These are phyloP conservation scores for Melanotaenia pygmaea DNA, from an alignment of 2,797 vertebrate genomes.

Conservation along the genomic window DNA sequence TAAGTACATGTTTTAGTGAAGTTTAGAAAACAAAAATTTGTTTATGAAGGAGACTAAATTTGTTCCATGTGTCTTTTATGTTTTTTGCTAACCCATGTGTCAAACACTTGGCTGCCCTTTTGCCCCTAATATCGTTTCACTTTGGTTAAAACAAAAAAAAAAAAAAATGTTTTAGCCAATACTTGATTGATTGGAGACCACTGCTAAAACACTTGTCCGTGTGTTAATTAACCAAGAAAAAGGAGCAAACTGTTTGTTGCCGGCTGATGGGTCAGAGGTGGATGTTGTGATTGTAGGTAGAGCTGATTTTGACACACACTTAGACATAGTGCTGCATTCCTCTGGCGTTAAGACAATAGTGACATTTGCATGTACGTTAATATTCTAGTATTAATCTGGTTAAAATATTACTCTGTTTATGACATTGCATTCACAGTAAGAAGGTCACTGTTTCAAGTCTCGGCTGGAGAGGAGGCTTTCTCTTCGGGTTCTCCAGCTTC, in stretches of 20 bases:
- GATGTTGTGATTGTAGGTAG: no score
- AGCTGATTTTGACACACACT: no score
- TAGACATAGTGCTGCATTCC: no score
- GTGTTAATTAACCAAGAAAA: conserved; percentile 20
- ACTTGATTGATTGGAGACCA: conserved; percentile 11
- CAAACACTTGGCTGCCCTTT: conserved; percentile 24
- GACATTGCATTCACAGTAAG: no score
- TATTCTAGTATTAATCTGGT: no score
- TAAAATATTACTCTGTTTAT: no score
- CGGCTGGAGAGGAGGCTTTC: no score
- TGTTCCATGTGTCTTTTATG: conserved; percentile 25
- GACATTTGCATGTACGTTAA: no score
- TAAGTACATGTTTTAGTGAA: neutral
- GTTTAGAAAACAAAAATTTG: neutral
- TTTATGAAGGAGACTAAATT: neutral
- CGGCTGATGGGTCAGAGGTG: neutral
- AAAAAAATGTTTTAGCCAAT: conserved; percentile 15
- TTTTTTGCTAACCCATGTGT: conserved; percentile 7
- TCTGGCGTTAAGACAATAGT: no score
- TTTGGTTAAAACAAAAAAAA: neutral
- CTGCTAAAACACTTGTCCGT: conserved; percentile 36
- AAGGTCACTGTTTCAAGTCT: no score
- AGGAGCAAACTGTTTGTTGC: conserved; percentile 7
- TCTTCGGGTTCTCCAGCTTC: no score
- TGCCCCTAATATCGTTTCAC: conserved; percentile 2